Conservation (phyloP, 2,797 vertebrate species). For the Pelodytes ibericus region DNA sequence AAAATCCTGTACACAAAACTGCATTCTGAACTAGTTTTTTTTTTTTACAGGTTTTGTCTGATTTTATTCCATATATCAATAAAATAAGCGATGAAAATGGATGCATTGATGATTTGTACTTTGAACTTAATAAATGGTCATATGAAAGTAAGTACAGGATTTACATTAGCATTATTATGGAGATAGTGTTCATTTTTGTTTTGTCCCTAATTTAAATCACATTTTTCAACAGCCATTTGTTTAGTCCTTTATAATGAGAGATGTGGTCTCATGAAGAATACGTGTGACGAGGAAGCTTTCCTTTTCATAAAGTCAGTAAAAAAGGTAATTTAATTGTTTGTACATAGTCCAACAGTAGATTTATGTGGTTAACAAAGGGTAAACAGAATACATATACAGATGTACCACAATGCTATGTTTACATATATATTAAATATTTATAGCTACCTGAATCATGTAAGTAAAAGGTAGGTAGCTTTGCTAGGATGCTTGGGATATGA, state of each 20-base stretch:
- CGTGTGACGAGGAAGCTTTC: conserved; percentile 43
- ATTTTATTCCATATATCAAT: conserved; percentile 40
- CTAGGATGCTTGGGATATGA: too few relatives aligned
- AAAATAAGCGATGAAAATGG: conserved; percentile 35
- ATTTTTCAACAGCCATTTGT: conserved; percentile 34
- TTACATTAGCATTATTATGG: not conserved
- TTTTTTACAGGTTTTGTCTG: conserved; percentile 38
- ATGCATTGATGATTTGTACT: conserved; percentile 38
- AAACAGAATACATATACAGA: too few relatives aligned
- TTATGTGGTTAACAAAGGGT: too few relatives aligned
- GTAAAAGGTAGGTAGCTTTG: too few relatives aligned
- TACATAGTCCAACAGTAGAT: too few relatives aligned
- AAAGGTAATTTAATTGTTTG: conserved; percentile 22
- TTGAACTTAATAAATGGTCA: conserved; percentile 48
- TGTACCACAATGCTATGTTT: too few relatives aligned
- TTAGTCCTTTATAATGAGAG: conserved; percentile 49
- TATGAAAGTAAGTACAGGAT: conserved; percentile 46
- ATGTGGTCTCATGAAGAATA: conserved; percentile 39
- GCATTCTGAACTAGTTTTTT: not conserved
- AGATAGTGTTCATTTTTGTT: not conserved
- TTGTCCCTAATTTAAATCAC: not conserved
- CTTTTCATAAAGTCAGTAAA: conserved; percentile 48
- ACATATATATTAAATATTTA: too few relatives aligned
- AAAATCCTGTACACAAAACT: too few relatives aligned
- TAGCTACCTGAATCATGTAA: too few relatives aligned